Base-by-base conservation (phyloP, 2,888 invertebrate species). In the Alsophila aescularia region DNA sequence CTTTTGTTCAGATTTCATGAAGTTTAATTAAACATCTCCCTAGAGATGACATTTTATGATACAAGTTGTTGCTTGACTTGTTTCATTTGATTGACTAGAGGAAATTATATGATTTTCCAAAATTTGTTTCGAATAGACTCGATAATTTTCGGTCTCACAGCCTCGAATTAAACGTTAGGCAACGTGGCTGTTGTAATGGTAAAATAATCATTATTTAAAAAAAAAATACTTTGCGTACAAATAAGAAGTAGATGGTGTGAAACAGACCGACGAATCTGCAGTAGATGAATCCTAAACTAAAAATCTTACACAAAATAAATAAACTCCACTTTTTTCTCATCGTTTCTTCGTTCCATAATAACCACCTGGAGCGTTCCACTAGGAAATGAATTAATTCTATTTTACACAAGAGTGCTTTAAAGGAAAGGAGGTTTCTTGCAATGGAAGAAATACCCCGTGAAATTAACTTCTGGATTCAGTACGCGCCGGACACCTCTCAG, bases 401-500 rank as follows among this genome's bases (percentile, higher is more conserved):
- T 84, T 85, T 82, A 82, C 82, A 82, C 81, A 65, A 76, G 83
- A 87, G 84, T 77, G 79, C 83, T 80, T 70, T 83, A 81, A 80
- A 84, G 77, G 75, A 79, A 75, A 73, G 73, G 63, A 73, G 70
- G 64, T 79, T 79, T 80, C 79, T 81, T 81, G 75, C 75, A 80
- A 70, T 75, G 68, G 72, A 73, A 82, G 87, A 89, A 90, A 88
- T 85, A 85, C 79, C 77, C 87, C 87, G 89, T 88, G 89, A 90
- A 89, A 89, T 89, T 89, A 87, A 83, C 87, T 87, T 79, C 78
- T 75, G 82, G 83, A 81, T 82, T 79, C 78, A 75, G 81, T 83
- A 75, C 80, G 66, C 79, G 72, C 79, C 81, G 87, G 88, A 89
- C 87, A 88, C 81, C 79, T 82, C 75, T 79, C 87, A 87, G 87